Base-by-base conservation (phyloP, 2,888 invertebrate genomes). In the Ptychoptera contaminata region DNA sequence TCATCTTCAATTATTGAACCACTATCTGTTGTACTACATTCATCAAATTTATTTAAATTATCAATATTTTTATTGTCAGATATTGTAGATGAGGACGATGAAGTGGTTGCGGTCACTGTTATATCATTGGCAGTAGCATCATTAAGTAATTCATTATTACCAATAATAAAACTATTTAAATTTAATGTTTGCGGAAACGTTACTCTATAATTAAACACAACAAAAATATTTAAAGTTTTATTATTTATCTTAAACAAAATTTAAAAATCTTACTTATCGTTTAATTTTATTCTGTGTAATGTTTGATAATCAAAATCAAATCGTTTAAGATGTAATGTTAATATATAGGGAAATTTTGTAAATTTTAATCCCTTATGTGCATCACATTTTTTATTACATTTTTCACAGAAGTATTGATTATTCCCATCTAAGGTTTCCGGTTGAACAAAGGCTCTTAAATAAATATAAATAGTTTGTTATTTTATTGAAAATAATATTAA, bases 341-440 rank as follows among this genome's bases (percentile, higher is more conserved):
- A 67, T 48, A 92, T 70, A 61, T 91, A 90, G 0, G 91, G 90
- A 61, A 91, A 86, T 51, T 80, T 78, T 15, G 77, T 76, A 60
- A 91, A 88, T 60, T 86, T 85, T 42, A 91, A 68, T 35, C 91
- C 90, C 67, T 91, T 91, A 58, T 90, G 85, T 12, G 90, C 90
- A 61, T 90, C 79, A 59, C 86, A 86, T 58, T 86, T 86, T 60
- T 82, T 82, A 55, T 82, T 73, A 65, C 91, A 91, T 52, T 77
- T 79, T 54, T 86, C 86, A 65, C 91, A 91, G 59, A 76, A 75
- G 65, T 91, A 91, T 65, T 90, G 85, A 68, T 91, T 90, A 56
- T 78, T 79, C 8, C 70, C 88, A 48, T 85, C 81, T 31, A 91
- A 68, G 4, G 78, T 79, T 68, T 91, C 91, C 1, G 86, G 84